These are phyloP conservation scores for Coendou prehensilis DNA, from an alignment of 2,797 vertebrate species.

Conservation along the genomic window DNA sequence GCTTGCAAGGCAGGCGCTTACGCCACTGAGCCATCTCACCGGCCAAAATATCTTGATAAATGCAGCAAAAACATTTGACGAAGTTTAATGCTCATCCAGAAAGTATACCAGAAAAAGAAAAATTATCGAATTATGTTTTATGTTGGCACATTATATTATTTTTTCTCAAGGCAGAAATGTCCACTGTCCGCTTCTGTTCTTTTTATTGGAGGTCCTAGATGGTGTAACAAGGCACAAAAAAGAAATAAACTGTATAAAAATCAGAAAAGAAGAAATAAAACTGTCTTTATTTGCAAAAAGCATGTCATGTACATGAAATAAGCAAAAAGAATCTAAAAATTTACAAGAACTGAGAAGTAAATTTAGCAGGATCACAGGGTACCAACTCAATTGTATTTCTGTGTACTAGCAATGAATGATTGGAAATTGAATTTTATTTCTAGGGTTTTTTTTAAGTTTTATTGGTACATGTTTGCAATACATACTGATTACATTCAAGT, in stretches of 20 bases:
- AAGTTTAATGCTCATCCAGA: not conserved
- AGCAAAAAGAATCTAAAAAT: not conserved
- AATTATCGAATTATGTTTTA: not conserved
- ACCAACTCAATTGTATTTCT: not conserved
- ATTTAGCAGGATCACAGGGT: not conserved
- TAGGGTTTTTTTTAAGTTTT: not conserved
- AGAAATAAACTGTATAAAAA: not conserved
- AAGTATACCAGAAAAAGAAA: constrained; percentile 35
- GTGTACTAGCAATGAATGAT: not conserved
- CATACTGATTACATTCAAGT: not conserved
- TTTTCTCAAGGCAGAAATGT: not conserved
- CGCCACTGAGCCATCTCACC: too few species aligned
- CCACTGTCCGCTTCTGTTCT: not conserved
- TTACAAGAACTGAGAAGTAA: not conserved
- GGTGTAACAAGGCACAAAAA: not conserved
- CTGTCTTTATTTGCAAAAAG: not conserved
- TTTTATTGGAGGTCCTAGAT: not conserved
- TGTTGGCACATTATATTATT: not conserved
- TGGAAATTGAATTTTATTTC: constrained; percentile 4
- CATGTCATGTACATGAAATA: constrained; percentile 21
- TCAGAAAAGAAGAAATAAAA: not conserved
- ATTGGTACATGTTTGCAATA: not conserved
- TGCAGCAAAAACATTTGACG: not conserved
- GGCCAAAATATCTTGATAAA: not conserved
- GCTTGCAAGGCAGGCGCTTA: too few species aligned